Conservation (phyloP, 2,888 invertebrate genomes). For the Eupithecia subfuscata region DNA sequence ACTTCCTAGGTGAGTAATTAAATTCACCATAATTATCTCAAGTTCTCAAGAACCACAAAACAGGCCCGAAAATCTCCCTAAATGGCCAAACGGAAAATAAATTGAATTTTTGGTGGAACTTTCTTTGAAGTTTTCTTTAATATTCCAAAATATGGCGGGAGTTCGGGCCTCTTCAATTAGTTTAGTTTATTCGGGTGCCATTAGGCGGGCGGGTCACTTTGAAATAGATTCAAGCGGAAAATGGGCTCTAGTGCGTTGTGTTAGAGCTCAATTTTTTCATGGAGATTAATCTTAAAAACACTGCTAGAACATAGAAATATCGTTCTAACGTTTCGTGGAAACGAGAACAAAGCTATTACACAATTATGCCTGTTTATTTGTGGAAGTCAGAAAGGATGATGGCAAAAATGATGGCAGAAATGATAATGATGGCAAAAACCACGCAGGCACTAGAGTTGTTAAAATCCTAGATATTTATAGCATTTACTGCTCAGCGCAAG, state of each 20-base stretch:
- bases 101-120: constrained; percentile 41
- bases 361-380: too few relatives aligned
- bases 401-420: too few relatives aligned
- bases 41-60: constrained; percentile 17
- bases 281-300: neutral
- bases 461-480: too few relatives aligned
- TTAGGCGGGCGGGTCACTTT: constrained; percentile 38
- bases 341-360: too few relatives aligned
- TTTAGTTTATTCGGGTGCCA: constrained; percentile 53
- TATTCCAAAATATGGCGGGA: constrained; percentile 41
- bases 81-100: constrained; percentile 37
- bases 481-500: too few relatives aligned
- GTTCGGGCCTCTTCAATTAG: constrained; percentile 58
- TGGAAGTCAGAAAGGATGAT: too few relatives aligned
- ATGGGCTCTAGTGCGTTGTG: neutral
- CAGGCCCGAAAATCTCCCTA: constrained; percentile 25
- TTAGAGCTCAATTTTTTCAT: neutral
- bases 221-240: neutral
- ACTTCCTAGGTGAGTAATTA: constrained; percentile 9
- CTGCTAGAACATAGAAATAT: too few relatives aligned
- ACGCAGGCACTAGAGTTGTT: too few relatives aligned
- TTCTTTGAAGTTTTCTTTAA: constrained; percentile 44
- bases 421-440: too few relatives aligned
- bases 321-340: too few relatives aligned
- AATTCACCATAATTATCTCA: constrained; percentile 19